Evolutionary conservation across 2,888 invertebrate species (phyloP), one percentile per base, ranked within the genome.

Genomic region (Latheticus oryzae): DNA sequence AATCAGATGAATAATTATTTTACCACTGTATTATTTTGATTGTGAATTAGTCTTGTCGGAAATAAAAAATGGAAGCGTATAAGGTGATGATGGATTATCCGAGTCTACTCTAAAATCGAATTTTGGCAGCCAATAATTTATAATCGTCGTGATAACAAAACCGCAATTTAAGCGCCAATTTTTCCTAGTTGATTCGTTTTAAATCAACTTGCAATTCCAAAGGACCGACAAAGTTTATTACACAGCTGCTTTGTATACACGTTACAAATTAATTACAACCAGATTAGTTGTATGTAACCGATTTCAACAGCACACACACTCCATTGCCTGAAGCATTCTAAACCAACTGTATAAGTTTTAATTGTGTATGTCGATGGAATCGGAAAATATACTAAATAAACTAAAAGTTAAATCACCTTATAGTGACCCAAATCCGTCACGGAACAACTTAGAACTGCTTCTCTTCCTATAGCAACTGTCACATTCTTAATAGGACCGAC

Each of bases 401-500:
- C 9, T 24, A 5, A 19, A 3, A 19, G 21, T 19, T 5, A 16
- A 47, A 17, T 77, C 81, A 90, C 90, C 85, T 88, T 90, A 77
- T 87, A 89, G 71, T 86, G 85, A 32, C 89, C 89, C 53, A 90
- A 81, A 67, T 88, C 86, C 23, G 85, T 85, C 2, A 90, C 89
- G 17, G 87, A 85, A 72, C 90, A 91, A 51, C 87, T 87, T 3
- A 91, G 82, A 2, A 88, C 80, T 0, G 90, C 90, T 71, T 90
- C 90, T 52, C 89, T 82, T 21, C 90, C 90, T 15, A 88, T 82
- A 3, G 89, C 85, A 4, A 88, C 88, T 0, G 90, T 90, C 62
- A 89, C 86, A 75, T 91, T 91, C 62, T 85, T 83, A 58, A 90
- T 89, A 16, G 87, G 85, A 32, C 85, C 86, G 40, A 83, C 80